A percentile compares a stretch with the other conserved stretches of the same genome.
Conservation (phyloP, 2,113 vertebrate species). For the Bombycilla garrulus region DNA sequence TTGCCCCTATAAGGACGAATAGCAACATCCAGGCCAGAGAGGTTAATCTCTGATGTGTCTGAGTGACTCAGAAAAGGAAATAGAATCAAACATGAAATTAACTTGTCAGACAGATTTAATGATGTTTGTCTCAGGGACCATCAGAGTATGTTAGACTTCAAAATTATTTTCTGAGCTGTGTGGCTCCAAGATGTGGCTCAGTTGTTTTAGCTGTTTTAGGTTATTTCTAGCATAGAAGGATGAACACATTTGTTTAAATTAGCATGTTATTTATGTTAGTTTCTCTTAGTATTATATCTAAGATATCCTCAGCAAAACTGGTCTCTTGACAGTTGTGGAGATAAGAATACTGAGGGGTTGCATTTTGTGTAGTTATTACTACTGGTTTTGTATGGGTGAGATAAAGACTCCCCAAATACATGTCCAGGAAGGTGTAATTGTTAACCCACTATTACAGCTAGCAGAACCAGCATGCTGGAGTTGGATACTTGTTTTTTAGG, state of each 20-base stretch:
- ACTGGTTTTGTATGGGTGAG: neutral
- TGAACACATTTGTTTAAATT: neutral
- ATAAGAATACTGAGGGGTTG: neutral
- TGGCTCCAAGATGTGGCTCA: neutral
- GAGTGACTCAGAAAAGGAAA: neutral
- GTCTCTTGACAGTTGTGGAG: neutral
- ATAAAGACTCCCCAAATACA: neutral
- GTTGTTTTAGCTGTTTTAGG: neutral
- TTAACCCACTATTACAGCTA: neutral
- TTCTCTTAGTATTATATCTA: neutral
- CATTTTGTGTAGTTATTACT: neutral
- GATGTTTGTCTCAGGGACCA: neutral
- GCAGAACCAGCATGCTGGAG: neutral
- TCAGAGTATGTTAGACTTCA: neutral
- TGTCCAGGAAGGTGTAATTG: neutral
- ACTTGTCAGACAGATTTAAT: neutral
- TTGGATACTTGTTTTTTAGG: neutral
- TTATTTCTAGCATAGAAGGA: neutral
- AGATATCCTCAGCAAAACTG: neutral
- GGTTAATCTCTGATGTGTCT: neutral
- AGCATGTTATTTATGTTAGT: neutral
- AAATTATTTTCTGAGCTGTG: neutral
- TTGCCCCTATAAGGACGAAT: neutral
- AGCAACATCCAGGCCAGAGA: neutral
- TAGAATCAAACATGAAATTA: neutral